Base-by-base conservation (phyloP, 1,140 invertebrate species). In the Agrilus planipennis region DNA sequence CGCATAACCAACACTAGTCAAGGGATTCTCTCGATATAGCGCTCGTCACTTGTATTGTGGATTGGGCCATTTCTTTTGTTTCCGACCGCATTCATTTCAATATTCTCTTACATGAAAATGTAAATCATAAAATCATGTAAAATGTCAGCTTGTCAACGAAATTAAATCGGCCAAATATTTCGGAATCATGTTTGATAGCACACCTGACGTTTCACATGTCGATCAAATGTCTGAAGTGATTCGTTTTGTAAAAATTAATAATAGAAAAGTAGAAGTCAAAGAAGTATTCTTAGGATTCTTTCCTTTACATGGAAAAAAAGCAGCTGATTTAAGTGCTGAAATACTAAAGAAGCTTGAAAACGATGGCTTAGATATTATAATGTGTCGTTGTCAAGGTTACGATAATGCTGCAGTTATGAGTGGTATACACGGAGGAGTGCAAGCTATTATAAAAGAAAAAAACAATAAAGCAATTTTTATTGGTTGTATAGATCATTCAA, bases 381-480 rank as follows among this genome's bases (percentile, higher is more conserved):
- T 17, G 15, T 7, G 7, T 20, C 15, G 39, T 27, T 28, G 45
- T 4, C 35, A 47, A 37, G 41, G 35, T 10, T 47, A 47, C 22
- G 41, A 44, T 28, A 34, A 34, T 14, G 41, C 32, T 2, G 17
- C 23, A 0, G 14, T 7, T 3, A 44, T 47, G 41, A 28, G 16
- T 5, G 45, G 45, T 2, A 23, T 21, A 9, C n/a, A 28, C 3
- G 39, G 18, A 20, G 36, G 32, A 3, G 34, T 45, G 6, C 43
- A 45, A 35, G 14, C 43, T 11, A 1, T 17, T 18, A 34, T 45
- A n/a, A 38, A 25, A 25, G n/a, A n/a, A n/a, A n/a, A n/a, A n/a
- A n/a, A n/a, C n/a, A n/a, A n/a, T n/a, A n/a, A n/a, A n/a, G n/a
- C n/a, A n/a, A n/a, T n/a, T n/a, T n/a, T n/a, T n/a, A n/a, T n/a